phyloP scores from a whole-genome alignment of 2,888 invertebrate species.

The Acrocera orbiculus region DNA sequence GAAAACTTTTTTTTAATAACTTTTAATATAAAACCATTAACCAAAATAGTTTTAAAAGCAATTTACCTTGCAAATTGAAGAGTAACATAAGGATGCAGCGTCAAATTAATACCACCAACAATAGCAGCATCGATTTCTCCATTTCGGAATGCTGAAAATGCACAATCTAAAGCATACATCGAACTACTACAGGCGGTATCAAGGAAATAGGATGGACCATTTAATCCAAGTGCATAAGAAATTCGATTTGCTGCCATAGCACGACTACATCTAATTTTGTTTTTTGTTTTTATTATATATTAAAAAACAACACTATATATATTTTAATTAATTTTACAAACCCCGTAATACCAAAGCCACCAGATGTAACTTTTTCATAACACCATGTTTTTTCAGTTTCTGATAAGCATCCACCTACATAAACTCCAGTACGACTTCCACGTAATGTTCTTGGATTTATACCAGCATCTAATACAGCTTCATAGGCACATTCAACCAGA shows the following conservation, averaged over 20 bases:
- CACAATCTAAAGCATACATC: conserved; percentile 69
- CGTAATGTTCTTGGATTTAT: conserved; percentile 45
- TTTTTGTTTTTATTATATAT: too few species aligned
- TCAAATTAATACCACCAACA: conserved; percentile 72
- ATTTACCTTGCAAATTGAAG: conserved; percentile 62
- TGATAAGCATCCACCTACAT: conserved; percentile 50
- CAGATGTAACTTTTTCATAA: conserved; percentile 41
- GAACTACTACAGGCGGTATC: conserved; percentile 96
- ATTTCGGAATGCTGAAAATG: conserved; percentile 53
- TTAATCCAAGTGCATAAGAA: conserved; percentile 72
- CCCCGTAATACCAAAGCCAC: conserved; percentile 32
- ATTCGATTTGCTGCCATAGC: conserved; percentile 86
- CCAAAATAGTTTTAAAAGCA: too few species aligned
- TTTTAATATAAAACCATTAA: too few species aligned
- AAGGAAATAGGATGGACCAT: conserved; percentile 73
- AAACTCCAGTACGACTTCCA: conserved; percentile 55
- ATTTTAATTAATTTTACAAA: conserved; percentile 5
- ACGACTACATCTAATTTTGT: conserved; percentile 75
- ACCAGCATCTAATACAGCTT: conserved; percentile 60
- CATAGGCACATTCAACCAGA: conserved; percentile 58
- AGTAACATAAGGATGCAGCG: conserved; percentile 73
- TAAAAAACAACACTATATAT: neutral
- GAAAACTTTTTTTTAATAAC: too few species aligned
- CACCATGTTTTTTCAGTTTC: conserved; percentile 58
- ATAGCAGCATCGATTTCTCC: conserved; percentile 79